Percentiles rank a stretch among this genome's conserved stretches.
phyloP scores from a whole-genome alignment of 64 coral and sea anemone genomes.

The Trachythela sp. region DNA sequence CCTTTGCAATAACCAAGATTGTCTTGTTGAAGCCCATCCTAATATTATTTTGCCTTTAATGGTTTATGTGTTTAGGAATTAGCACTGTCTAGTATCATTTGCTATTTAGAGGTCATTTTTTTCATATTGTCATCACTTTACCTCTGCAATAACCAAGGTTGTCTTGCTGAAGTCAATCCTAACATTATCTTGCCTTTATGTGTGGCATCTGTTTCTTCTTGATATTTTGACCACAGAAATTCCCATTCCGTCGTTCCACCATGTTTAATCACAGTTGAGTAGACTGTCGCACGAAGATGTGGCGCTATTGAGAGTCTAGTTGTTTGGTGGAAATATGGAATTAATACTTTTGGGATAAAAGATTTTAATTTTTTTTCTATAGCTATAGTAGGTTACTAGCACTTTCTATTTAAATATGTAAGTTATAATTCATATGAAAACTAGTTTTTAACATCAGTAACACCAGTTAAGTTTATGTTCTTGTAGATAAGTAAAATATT shows the following conservation, averaged over 20 bases:
- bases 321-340: not conserved
- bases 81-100: not conserved
- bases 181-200: slow-evolving; percentile 77
- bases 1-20: slow-evolving; percentile 64
- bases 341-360: not conserved
- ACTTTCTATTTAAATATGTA: no score
- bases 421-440: not conserved
- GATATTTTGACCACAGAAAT: slow-evolving; percentile 76
- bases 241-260: slow-evolving; percentile 82
- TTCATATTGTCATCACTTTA: not conserved
- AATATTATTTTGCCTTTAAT: not conserved
- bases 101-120: not conserved
- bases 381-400: no score
- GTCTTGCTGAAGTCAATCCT: slow-evolving; percentile 64
- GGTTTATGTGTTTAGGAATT: not conserved
- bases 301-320: slow-evolving; percentile 57
- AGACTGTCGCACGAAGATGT: slow-evolving; percentile 75
- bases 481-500: no score
- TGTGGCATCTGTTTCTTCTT: slow-evolving; percentile 67
- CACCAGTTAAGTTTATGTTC: no score
- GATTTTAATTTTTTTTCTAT: no score
- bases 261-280: slow-evolving; percentile 80
- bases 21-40: slow-evolving; percentile 63
- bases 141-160: slow-evolving; percentile 65
- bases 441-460: not conserved